Evolutionary conservation across 1,140 invertebrate genomes (phyloP).

Genomic region (Chironomus striatipennis): DNA sequence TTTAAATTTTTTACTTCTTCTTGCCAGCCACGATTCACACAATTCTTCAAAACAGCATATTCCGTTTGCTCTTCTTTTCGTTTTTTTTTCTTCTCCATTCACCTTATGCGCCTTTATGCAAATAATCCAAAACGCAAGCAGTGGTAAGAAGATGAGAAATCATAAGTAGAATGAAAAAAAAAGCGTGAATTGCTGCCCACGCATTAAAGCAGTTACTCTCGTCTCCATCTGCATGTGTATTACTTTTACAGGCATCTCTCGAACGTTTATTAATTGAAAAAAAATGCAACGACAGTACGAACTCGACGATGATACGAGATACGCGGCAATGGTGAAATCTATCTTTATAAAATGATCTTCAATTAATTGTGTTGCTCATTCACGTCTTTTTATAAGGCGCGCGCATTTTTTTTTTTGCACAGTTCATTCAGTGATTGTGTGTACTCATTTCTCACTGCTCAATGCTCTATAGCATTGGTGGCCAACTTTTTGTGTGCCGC

Average conservation of each 20-base stretch:
- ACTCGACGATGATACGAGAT: background rate
- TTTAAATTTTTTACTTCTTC: background rate
- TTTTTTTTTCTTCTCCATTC: too few relatives aligned
- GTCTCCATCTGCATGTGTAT: background rate
- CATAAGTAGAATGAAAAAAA: background rate
- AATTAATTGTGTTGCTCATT: slow-evolving; percentile 21
- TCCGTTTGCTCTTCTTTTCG: too few relatives aligned
- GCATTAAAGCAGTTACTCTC: background rate
- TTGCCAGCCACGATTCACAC: background rate
- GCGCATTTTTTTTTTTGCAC: background rate
- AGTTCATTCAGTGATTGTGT: background rate
- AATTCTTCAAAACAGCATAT: too few relatives aligned
- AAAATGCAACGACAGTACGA: background rate
- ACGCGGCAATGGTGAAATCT: background rate
- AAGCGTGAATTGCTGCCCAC: slow-evolving; percentile 1
- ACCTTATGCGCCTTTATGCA: background rate
- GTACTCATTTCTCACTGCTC: background rate
- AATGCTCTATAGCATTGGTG: background rate
- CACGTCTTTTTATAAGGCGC: background rate
- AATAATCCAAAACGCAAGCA: background rate
- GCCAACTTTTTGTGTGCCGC: too few relatives aligned
- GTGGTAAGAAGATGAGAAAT: background rate
- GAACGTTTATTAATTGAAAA: slow-evolving; percentile 22
- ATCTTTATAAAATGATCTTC: slow-evolving; percentile 20
- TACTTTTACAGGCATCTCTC: background rate